Percentiles rank a stretch among this genome's conserved stretches.
phyloP scores from a whole-genome alignment of 1,140 invertebrate species.

The Cherax quadricarinatus region DNA sequence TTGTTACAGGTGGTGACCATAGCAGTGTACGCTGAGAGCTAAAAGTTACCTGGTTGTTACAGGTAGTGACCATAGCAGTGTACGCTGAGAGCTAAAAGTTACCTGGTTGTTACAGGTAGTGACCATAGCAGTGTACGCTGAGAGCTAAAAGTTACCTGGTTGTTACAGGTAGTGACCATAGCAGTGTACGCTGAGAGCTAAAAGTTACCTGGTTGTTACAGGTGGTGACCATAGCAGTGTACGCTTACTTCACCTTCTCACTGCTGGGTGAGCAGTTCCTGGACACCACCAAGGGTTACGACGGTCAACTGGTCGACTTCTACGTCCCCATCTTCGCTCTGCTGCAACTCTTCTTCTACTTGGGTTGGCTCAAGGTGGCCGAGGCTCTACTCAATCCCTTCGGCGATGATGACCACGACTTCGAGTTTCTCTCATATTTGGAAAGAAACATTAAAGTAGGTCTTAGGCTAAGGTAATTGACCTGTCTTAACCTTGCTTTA shows the following conservation, averaged over 20 bases:
- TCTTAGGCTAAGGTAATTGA: no score
- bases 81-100: neutral
- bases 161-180: no score
- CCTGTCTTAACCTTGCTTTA: no score
- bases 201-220: neutral
- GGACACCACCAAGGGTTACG: constrained; percentile 5
- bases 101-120: constrained; percentile 22
- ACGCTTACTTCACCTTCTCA: constrained; percentile 41
- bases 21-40: neutral
- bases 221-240: constrained; percentile 51
- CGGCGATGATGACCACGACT: constrained; percentile 50
- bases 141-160: neutral
- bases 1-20: no score
- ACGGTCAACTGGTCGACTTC: constrained; percentile 12
- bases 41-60: neutral
- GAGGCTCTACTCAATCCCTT: constrained; percentile 55
- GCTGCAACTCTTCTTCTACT: constrained; percentile 57
- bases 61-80: constrained; percentile 50
- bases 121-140: constrained; percentile 41
- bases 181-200: neutral
- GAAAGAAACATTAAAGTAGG: no score
- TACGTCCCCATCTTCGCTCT: constrained; percentile 51
- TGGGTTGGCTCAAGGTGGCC: constrained; percentile 58
- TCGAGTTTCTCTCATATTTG: constrained; percentile 1
- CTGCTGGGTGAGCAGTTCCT: constrained; percentile 57